These are phyloP conservation scores for Smithornis capensis DNA, from an alignment of 2,113 vertebrate species.

Conservation along the genomic window DNA sequence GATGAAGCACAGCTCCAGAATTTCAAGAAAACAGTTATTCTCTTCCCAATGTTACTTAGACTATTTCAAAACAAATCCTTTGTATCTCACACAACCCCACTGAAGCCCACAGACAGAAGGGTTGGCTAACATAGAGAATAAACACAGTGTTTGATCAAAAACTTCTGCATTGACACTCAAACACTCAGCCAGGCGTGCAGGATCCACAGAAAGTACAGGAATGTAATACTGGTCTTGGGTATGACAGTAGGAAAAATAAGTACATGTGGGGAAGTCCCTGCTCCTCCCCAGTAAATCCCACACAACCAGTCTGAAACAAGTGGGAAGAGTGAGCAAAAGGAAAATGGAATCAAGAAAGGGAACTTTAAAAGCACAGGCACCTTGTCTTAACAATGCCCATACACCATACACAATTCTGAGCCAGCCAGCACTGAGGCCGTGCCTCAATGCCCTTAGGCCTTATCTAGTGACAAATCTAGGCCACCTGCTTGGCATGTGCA, in stretches of 20 bases:
- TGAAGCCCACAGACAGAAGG: neutral
- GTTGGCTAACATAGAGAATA: neutral
- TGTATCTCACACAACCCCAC: neutral
- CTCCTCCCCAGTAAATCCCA: neutral
- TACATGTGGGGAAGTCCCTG: neutral
- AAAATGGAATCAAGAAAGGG: neutral
- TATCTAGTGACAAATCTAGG: neutral
- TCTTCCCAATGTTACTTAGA: neutral
- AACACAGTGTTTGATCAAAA: neutral
- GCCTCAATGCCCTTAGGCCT: neutral
- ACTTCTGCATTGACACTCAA: neutral
- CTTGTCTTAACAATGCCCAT: neutral
- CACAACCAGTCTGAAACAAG: neutral
- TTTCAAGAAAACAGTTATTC: neutral
- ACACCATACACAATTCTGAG: accelerated
- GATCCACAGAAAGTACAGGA: neutral
- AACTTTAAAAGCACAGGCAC: neutral
- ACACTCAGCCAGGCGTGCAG: neutral
- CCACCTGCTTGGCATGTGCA: neutral
- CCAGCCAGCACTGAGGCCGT: neutral
- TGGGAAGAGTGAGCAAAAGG: neutral
- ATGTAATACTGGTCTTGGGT: neutral
- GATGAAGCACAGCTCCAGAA: neutral
- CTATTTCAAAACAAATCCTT: neutral
- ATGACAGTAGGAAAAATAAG: accelerated